Evolutionary conservation across 2,797 vertebrate species (phyloP), one percentile per base, ranked within the genome.

Genomic region (Sebastes trivittatus): DNA sequence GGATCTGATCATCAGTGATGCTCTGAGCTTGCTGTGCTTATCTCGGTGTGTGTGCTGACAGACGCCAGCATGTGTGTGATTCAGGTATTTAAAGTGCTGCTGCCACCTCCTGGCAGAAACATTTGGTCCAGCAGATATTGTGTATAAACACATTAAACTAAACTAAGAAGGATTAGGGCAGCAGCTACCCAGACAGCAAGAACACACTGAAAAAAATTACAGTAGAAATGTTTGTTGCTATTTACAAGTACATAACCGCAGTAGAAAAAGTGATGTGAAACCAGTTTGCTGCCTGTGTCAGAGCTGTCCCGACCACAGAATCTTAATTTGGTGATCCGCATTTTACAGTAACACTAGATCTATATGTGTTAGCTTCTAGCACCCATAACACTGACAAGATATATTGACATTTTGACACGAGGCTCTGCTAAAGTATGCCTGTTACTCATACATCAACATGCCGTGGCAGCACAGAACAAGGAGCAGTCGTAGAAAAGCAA

Each of bases 81-180:
- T 78, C 25, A 63, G 38, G 62, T 67, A 70, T 60, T 65, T 76
- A 75, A 22, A 71, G 80, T 80, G 76, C 78, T 94, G 90, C 93
- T 93, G 94, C 94, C 94, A 79, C 87, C 94, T 94, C 55, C 89
- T 94, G 92, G 91, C 75, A 55, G 74, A 77, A 80, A 42, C 0
- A 68, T 49, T 9, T 22, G 13, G 11, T 64, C 20, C 4, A 58
- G 25, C 10, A 78, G 20, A 58, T 9, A 23, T 1, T 11, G 29
- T 7, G 7, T 1, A 46, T 52, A 3, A n/a, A 6, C 27, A 72
- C 18, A n/a, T 66, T 22, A 3, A 1, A 70, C 30, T 36, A 10
- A 16, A 55, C 29, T 30, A 29, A 20, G 27, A 30, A 16, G 20
- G 30, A 62, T 54, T 22, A 58, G 0, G n/a, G 32, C 16, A 30